phyloP scores from a whole-genome alignment of 2,888 invertebrate genomes.

The Prenolepis imparis region DNA sequence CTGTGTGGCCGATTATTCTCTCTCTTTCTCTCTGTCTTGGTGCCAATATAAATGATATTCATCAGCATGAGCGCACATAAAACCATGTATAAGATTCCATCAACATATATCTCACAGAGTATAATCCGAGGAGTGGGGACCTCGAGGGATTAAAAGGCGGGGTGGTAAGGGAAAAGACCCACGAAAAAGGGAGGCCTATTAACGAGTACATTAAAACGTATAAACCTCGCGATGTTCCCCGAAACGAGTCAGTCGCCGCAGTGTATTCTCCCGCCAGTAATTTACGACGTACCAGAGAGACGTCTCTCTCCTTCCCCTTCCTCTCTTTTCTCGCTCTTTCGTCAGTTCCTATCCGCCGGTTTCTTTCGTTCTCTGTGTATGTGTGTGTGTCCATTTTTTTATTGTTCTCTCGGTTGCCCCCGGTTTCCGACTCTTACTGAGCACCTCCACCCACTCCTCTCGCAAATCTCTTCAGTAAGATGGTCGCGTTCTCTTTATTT shows the following conservation, averaged over 20 bases:
- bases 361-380: conserved; percentile 31
- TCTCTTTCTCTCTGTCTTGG: conserved; percentile 49
- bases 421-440: conserved; percentile 66
- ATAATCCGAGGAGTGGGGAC: conserved; percentile 78
- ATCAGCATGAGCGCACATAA: conserved; percentile 76
- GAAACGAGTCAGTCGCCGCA: conserved; percentile 64
- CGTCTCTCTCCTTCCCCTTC: neutral
- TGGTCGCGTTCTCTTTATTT: conserved; percentile 64
- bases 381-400: conserved; percentile 59
- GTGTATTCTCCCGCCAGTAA: conserved; percentile 67
- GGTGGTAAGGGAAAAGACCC: conserved; percentile 43
- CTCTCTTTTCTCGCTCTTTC: conserved; percentile 1
- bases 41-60: conserved; percentile 79
- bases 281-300: conserved; percentile 64
- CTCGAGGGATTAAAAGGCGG: conserved; percentile 75
- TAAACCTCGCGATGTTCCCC: conserved; percentile 69
- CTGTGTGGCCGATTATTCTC: neutral
- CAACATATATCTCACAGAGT: conserved; percentile 81
- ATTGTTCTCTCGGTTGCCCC: conserved; percentile 68
- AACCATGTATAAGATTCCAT: conserved; percentile 83
- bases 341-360: no score
- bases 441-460: conserved; percentile 54
- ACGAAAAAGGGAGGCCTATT: conserved; percentile 75
- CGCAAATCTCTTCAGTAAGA: conserved; percentile 69
- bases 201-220: conserved; percentile 83